Conservation (phyloP, 35 echinoderm and acorn worm genomes). For the Diadema setosum region DNA sequence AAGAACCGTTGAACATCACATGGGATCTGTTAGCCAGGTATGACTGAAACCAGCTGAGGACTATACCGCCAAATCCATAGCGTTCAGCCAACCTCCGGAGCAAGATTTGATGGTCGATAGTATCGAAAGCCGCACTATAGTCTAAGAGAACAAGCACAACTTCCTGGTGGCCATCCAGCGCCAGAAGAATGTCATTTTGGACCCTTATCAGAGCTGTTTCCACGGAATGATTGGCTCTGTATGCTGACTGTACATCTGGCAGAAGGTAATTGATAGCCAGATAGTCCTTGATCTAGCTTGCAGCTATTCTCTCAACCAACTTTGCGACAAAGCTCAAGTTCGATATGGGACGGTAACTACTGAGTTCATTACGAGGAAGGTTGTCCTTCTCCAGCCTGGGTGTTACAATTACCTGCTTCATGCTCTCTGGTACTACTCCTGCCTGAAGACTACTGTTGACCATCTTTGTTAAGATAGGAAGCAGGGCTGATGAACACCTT, state of each 20-base stretch:
- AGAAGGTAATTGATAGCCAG: neutral
- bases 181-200: too few relatives aligned
- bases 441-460: neutral
- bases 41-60: too few relatives aligned
- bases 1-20: too few relatives aligned
- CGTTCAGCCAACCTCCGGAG: too few relatives aligned
- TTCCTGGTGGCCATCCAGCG: too few relatives aligned
- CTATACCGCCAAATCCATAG: too few relatives aligned
- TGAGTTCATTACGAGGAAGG: slow-evolving; percentile 17
- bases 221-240: slow-evolving; percentile 28
- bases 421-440: neutral
- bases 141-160: too few relatives aligned
- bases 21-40: too few relatives aligned
- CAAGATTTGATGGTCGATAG: neutral
- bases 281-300: slow-evolving; percentile 5
- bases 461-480: neutral
- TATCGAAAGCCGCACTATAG: too few relatives aligned
- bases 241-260: slow-evolving; percentile 29
- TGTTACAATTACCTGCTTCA: too few relatives aligned
- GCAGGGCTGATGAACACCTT: too few relatives aligned
- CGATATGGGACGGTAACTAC: slow-evolving; percentile 60
- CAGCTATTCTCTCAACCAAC: slow-evolving; percentile 55
- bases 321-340: slow-evolving; percentile 52
- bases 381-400: too few relatives aligned
- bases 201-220: slow-evolving; percentile 24